A percentile compares a stretch with the other conserved stretches of the same genome.
phyloP scores from a whole-genome alignment of 1,140 invertebrate species.

The Trachymyrmex septentrionalis region DNA sequence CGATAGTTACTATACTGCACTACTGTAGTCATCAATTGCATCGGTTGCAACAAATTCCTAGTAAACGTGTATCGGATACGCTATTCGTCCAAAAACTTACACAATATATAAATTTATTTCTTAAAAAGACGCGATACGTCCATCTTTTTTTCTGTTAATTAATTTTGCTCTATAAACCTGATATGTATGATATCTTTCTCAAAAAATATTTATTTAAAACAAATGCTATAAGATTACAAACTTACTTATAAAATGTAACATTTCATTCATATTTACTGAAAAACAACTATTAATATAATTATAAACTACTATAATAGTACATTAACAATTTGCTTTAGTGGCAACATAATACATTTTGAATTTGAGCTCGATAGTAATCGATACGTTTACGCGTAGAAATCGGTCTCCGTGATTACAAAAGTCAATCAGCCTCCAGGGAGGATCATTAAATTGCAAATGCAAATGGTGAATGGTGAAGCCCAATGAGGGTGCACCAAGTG shows the following conservation, averaged over 20 bases:
- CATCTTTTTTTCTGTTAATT: background rate
- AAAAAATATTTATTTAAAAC: background rate
- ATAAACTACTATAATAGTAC: background rate
- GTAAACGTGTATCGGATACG: conserved; percentile 31
- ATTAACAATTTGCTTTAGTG: background rate
- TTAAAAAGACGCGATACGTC: background rate
- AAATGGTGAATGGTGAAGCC: conserved; percentile 78
- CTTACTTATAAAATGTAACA: background rate
- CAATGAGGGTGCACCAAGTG: conserved; percentile 77
- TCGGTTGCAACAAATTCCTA: conserved; percentile 62
- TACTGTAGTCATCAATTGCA: conserved; percentile 68
- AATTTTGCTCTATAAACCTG: background rate
- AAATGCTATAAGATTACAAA: background rate
- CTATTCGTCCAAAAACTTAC: conserved; percentile 35
- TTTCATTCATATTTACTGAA: background rate
- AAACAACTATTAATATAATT: background rate
- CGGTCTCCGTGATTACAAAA: conserved; percentile 67
- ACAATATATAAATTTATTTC: background rate
- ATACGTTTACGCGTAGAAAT: conserved; percentile 49
- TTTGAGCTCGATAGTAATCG: conserved; percentile 12
- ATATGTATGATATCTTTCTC: background rate
- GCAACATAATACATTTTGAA: background rate
- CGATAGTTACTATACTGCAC: conserved; percentile 66
- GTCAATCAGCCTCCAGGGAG: conserved; percentile 81
- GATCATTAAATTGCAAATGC: conserved; percentile 84